Percentiles rank a stretch among this genome's conserved stretches.
Conservation (phyloP, 2,113 vertebrate genomes). For the Bos javanicus region DNA sequence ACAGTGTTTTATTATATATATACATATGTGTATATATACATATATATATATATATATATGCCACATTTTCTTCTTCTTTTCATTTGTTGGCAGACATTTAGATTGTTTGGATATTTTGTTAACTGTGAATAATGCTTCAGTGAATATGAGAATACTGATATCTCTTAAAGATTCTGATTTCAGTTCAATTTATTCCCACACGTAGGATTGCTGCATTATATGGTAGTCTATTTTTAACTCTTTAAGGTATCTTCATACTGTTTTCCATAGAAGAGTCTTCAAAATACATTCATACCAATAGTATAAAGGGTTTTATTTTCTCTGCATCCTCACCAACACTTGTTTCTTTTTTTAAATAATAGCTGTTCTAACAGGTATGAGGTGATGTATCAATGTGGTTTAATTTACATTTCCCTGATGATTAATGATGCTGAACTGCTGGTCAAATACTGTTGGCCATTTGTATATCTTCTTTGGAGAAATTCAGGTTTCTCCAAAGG, state of each 20-base stretch:
- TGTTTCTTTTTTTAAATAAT: not conserved
- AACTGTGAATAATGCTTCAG: not conserved
- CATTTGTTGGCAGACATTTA: not conserved
- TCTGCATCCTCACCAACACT: not conserved
- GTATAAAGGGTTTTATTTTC: not conserved
- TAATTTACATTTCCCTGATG: not conserved
- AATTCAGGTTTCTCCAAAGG: not conserved
- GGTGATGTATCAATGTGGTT: not conserved
- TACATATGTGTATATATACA: no score
- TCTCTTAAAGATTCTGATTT: not conserved
- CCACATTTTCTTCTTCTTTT: not conserved
- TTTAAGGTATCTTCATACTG: not conserved
- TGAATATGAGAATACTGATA: not conserved
- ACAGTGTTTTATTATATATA: not conserved
- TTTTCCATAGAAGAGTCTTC: not conserved
- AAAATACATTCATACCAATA: not conserved
- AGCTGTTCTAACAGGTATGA: not conserved
- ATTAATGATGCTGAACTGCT: not conserved
- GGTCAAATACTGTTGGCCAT: not conserved
- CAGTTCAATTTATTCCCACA: not conserved
- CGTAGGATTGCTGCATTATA: not conserved
- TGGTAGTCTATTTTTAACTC: not conserved
- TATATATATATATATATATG: not conserved
- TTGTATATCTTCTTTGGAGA: not conserved
- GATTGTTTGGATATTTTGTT: not conserved